Evolutionary conservation across 2,888 invertebrate genomes (phyloP), one percentile per base, ranked within the genome.

Genomic region (Drosophila multiciliata): DNA sequence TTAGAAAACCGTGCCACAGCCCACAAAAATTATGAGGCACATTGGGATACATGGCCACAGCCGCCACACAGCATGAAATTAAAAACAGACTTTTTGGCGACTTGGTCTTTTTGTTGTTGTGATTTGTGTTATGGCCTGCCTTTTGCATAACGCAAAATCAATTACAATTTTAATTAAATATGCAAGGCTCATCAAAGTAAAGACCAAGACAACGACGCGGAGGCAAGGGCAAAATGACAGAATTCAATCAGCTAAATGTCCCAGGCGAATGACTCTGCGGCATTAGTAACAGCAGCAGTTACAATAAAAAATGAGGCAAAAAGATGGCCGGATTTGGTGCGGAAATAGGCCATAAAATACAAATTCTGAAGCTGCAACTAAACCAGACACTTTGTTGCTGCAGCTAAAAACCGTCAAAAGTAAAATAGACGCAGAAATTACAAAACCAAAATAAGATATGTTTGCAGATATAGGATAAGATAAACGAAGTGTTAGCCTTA

Each of bases 81-180:
- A 89, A 80, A 85, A 85, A 87, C 85, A 85, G 89, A 89, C 88
- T 84, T 82, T 87, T 84, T 82, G 78, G 74, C 58, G 72, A 75
- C 78, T 67, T 36, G 29, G 52, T 61, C 17, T 36, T 52, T 66
- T 55, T 60, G 50, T n/a, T 59, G 59, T 45, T 49, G 48, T 12
- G 59, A 23, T 40, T 67, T 59, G n/a, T 72, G 71, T 40, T 48
- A 40, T 75, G 89, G 80, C 80, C 83, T 83, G 82, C 81, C 83
- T 85, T 85, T 89, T 88, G 82, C 86, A 90, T 84, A 89, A 90
- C 84, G 81, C 84, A 84, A 89, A 89, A 89, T 89, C 91, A 90
- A 89, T 89, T 89, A 90, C 90, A 91, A 81, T 82, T 89, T 89
- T 91, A 91, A 91, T 89, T 89, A 89, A 89, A 91, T 88, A 90